Conservation (phyloP, 1,140 invertebrate genomes). For the Papilio polytes region DNA sequence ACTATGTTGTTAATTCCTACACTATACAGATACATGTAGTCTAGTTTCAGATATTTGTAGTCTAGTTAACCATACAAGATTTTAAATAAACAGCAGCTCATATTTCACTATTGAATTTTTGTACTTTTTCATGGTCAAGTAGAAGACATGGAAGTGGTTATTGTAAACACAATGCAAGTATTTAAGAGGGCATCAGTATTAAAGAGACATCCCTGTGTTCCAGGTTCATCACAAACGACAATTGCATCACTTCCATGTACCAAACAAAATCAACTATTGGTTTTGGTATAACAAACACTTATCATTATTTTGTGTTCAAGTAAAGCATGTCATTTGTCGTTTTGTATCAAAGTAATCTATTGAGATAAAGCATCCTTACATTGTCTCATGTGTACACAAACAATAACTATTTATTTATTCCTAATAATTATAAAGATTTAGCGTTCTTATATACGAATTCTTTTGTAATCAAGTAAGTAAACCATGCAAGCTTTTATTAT, state of each 20-base stretch:
- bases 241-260: not conserved
- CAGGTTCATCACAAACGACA: not conserved
- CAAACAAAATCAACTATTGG: not conserved
- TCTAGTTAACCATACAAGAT: not conserved
- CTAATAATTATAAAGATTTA: conserved; percentile 12
- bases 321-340: not conserved
- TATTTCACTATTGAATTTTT: conserved; percentile 4
- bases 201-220: not conserved
- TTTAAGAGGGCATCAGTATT: too few relatives aligned
- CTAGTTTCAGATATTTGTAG: too few relatives aligned
- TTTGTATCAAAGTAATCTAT: not conserved
- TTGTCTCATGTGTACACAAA: not conserved
- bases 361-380: not conserved
- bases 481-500: conserved; percentile 7
- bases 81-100: not conserved
- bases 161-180: too few relatives aligned
- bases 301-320: not conserved
- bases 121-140: not conserved
- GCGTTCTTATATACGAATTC: not conserved
- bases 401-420: conserved; percentile 5
- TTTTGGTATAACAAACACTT: not conserved
- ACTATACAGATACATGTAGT: too few relatives aligned
- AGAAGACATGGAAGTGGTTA: not conserved
- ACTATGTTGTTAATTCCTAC: not conserved
- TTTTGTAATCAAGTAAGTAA: not conserved